These are phyloP conservation scores for Dolichoris vasculosae DNA, from an alignment of 1,140 invertebrate species.

Conservation along the genomic window DNA sequence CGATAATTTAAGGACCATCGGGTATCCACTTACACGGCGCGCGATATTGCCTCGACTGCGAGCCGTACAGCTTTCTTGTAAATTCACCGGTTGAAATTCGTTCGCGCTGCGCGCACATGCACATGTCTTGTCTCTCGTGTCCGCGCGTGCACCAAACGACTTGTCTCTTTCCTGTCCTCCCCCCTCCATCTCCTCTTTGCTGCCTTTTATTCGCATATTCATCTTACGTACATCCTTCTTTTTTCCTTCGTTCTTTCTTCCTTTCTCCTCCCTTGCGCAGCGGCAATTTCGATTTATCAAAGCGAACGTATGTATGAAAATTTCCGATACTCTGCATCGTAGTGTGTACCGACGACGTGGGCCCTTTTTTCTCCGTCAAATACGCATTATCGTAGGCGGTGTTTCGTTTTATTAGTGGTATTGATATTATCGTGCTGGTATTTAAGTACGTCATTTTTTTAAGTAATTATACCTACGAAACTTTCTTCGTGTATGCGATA, in stretches of 20 bases:
- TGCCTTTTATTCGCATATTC: background rate
- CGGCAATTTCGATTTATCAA: constrained; percentile 35
- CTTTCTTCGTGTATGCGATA: background rate
- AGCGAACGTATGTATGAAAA: constrained; percentile 4
- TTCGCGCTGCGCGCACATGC: background rate
- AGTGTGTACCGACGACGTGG: background rate
- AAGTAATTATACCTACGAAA: constrained; percentile 19
- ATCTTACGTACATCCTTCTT: background rate
- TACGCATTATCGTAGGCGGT: background rate
- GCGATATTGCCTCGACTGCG: constrained; percentile 21
- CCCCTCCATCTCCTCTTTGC: background rate
- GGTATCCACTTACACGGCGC: constrained; percentile 44
- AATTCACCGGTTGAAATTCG: background rate
- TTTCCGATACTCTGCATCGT: background rate
- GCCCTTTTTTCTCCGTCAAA: background rate
- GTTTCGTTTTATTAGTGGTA: constrained; percentile 15
- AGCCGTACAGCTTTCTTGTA: background rate
- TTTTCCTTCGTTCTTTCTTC: background rate
- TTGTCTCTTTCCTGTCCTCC: constrained; percentile 32
- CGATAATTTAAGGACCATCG: constrained; percentile 42
- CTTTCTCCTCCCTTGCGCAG: background rate
- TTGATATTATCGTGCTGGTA: constrained; percentile 21
- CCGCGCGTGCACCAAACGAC: constrained; percentile 16
- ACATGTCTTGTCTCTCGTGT: constrained; percentile 1
- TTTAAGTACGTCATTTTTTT: constrained; percentile 4